Conservation (phyloP, 2,888 invertebrate species). For the Spodoptera picta region DNA sequence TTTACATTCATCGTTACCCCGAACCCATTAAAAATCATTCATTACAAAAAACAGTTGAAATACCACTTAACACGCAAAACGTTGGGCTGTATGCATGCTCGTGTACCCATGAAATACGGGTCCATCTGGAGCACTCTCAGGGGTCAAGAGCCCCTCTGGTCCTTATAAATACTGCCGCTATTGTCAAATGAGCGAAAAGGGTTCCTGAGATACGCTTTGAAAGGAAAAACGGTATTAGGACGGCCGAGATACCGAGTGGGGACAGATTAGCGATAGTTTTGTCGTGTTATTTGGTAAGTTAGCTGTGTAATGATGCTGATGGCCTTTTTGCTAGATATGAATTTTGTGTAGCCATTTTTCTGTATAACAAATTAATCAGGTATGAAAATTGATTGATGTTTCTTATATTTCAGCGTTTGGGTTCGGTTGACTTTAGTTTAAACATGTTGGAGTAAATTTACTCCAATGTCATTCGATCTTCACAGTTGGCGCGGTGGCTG, state of each 20-base stretch:
- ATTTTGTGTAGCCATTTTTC: constrained; percentile 1
- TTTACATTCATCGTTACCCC: too few species aligned
- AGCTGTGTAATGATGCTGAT: constrained; percentile 16
- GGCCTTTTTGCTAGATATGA: neutral
- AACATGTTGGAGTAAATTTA: too few species aligned
- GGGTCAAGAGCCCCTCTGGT: constrained; percentile 32
- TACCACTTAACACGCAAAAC: constrained; percentile 3
- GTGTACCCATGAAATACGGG: constrained; percentile 26
- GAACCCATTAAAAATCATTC: constrained; percentile 22
- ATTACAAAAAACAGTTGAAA: constrained; percentile 17
- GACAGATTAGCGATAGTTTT: constrained; percentile 11
- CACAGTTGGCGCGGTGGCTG: too few species aligned
- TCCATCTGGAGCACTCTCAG: constrained; percentile 19
- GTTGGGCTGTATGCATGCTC: constrained; percentile 12
- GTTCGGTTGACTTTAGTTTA: neutral
- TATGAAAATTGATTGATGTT: too few species aligned
- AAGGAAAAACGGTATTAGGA: constrained; percentile 31
- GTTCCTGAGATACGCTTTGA: constrained; percentile 17
- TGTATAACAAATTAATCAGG: neutral
- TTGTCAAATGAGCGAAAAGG: constrained; percentile 35
- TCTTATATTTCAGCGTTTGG: too few species aligned
- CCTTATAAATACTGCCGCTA: constrained; percentile 28
- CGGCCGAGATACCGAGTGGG: constrained; percentile 11
- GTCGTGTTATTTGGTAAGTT: constrained; percentile 7
- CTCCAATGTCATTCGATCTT: too few species aligned